Evolutionary conservation across 1,140 invertebrate genomes (phyloP).

Genomic region (Cydia fagiglandana): DNA sequence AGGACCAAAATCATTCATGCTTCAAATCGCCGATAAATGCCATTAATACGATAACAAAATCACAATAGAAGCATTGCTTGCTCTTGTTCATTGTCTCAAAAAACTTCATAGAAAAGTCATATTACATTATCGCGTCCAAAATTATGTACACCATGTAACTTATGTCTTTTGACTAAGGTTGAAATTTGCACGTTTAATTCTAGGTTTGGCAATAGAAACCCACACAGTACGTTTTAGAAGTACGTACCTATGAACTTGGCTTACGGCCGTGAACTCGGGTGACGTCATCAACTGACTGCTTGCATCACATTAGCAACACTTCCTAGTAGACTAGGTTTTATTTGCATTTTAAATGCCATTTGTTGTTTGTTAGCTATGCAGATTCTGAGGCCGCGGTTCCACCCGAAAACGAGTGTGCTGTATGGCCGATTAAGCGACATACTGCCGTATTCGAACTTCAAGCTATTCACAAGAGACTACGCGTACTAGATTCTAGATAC

Average conservation of each 20-base stretch:
- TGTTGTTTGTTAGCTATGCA: constrained; percentile 14
- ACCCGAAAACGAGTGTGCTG: not conserved
- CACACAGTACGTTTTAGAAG: not conserved
- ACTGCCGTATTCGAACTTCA: no score
- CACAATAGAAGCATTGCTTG: constrained; percentile 3
- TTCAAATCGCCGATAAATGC: not conserved
- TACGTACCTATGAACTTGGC: constrained; percentile 37
- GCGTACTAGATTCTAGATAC: no score
- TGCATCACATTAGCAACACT: constrained; percentile 40
- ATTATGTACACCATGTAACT: not conserved
- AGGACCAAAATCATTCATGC: not conserved
- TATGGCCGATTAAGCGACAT: no score
- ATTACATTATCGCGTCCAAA: not conserved
- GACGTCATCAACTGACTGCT: constrained; percentile 38
- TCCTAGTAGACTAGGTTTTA: constrained; percentile 34
- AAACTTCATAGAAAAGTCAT: not conserved
- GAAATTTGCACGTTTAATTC: not conserved
- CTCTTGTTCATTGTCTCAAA: constrained; percentile 24
- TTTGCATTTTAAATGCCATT: constrained; percentile 26
- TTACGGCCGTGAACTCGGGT: constrained; percentile 36
- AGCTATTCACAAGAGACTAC: no score
- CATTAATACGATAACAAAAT: constrained; percentile 12
- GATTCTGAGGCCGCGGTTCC: not conserved
- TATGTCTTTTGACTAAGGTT: not conserved
- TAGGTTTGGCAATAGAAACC: not conserved